Base-by-base conservation (phyloP, 2,113 vertebrate genomes). In the Tetrax tetrax region DNA sequence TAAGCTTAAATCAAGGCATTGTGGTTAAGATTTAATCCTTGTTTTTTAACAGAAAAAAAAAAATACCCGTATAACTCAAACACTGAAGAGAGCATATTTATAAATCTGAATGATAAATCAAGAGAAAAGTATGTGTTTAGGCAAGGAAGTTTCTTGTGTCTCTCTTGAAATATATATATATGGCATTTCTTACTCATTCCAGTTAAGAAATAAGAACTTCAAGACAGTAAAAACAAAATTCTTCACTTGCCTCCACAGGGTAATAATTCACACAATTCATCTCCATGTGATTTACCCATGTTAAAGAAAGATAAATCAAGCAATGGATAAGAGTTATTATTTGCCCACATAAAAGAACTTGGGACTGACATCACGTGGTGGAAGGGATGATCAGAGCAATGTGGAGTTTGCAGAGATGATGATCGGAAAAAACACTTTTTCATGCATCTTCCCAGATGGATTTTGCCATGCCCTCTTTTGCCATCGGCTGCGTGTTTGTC, bases 261-360 rank as follows among this genome's bases (percentile, higher is more conserved):
- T 43, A 91, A 61, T 95, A 95, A 95, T 51, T 91, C 95, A 94
- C 56, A 18, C 74, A 45, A 70, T 82, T 85, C 65, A 14, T 68
- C 69, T 74, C 87, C 96, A 91, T 96, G 96, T 94, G 95, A 96
- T 87, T 43, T 83, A 41, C 93, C 76, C 93, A 24, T 87, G 91
- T 53, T 96, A 27, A 45, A 60, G 74, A 8, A 12, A 69, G 81
- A 94, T 91, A 96, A 96, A 76, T 95, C 91, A 84, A 76, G 77
- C 16, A 25, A 17, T 60, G 83, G 72, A 68, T 68, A 31, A 87
- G 94, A 71, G 61, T 65, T 93, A 84, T 96, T 89, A 95, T 64
- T 50, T 79, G 71, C 68, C 89, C 84, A 93, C 89, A 93, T 91
- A 8, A 94, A 95, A 96, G 95, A 66, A 33, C 56, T 89, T 8